Percentiles rank a stretch among this genome's conserved stretches.
Evolutionary conservation across 2,888 invertebrate species (phyloP).

Genomic region (Seira musarum): DNA sequence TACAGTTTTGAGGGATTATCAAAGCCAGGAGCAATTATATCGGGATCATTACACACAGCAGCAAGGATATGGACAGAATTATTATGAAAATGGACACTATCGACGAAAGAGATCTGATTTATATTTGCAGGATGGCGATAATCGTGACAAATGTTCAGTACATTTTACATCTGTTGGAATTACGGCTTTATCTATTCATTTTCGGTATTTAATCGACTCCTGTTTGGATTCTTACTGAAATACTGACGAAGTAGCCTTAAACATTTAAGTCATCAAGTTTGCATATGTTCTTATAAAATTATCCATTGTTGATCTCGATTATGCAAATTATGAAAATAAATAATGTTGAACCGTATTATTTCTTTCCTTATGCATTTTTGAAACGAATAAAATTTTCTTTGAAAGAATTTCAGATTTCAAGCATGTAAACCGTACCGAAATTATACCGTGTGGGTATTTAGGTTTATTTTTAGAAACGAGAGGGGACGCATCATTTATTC

Average conservation of each 20-base stretch:
- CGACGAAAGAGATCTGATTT: conserved; percentile 60
- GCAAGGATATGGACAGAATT: background rate
- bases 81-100: background rate
- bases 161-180: conserved; percentile 66
- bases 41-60: conserved; percentile 6
- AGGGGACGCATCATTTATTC: background rate
- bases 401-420: too few relatives aligned
- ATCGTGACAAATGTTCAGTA: conserved; percentile 57
- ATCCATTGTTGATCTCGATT: too few relatives aligned
- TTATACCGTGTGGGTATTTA: too few relatives aligned
- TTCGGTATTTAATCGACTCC: conserved; percentile 59
- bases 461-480: background rate
- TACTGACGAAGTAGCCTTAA: too few relatives aligned
- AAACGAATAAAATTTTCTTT: too few relatives aligned
- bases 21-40: conserved; percentile 6
- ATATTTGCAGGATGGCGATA: conserved; percentile 33
- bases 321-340: too few relatives aligned
- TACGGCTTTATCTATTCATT: conserved; percentile 49
- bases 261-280: too few relatives aligned
- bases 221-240: conserved; percentile 57
- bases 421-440: too few relatives aligned
- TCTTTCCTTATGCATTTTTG: too few relatives aligned
- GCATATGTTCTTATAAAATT: too few relatives aligned
- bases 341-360: too few relatives aligned
- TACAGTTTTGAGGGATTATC: conserved; percentile 26